Evolutionary conservation across 2,113 vertebrate genomes (phyloP).

Genomic region (Irena cyanogastra): DNA sequence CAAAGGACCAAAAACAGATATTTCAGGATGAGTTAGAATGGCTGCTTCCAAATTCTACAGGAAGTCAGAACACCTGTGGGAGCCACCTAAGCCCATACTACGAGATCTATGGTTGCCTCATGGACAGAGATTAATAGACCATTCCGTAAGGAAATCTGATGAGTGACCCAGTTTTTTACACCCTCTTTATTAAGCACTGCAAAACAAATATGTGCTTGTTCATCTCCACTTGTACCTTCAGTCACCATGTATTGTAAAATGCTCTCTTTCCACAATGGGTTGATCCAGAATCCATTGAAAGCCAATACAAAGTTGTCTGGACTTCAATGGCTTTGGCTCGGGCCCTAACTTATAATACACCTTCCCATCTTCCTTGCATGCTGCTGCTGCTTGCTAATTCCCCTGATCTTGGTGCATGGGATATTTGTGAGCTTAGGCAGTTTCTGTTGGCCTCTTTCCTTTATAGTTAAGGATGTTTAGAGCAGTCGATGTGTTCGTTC

Average conservation of each 20-base stretch:
- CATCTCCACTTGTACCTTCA: conserved; percentile 12
- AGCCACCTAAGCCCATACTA: conserved; percentile 52
- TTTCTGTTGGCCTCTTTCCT: not conserved
- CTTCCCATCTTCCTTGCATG: conserved; percentile 37
- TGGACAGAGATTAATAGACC: conserved; percentile 60
- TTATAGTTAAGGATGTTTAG: not conserved
- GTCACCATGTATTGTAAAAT: not conserved
- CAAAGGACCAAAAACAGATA: conserved; percentile 51
- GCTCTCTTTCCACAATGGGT: not conserved
- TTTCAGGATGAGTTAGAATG: conserved; percentile 69
- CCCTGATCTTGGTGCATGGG: conserved; percentile 4
- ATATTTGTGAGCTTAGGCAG: not conserved
- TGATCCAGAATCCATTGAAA: conserved; percentile 45
- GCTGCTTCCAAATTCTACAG: conserved; percentile 57
- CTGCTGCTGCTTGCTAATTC: conserved; percentile 20
- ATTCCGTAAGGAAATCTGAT: conserved; percentile 33
- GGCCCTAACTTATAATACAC: not conserved
- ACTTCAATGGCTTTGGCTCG: conserved; percentile 40
- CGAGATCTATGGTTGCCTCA: conserved; percentile 64
- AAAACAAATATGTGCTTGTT: not conserved
- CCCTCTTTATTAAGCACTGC: conserved; percentile 41
- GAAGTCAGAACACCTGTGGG: conserved; percentile 49
- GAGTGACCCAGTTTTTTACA: conserved; percentile 42
- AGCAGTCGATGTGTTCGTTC: not conserved
- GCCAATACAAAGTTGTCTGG: conserved; percentile 1